Percentiles rank a stretch among this genome's conserved stretches.
phyloP scores from a whole-genome alignment of 2,888 invertebrate genomes.

The Acronicta alni region DNA sequence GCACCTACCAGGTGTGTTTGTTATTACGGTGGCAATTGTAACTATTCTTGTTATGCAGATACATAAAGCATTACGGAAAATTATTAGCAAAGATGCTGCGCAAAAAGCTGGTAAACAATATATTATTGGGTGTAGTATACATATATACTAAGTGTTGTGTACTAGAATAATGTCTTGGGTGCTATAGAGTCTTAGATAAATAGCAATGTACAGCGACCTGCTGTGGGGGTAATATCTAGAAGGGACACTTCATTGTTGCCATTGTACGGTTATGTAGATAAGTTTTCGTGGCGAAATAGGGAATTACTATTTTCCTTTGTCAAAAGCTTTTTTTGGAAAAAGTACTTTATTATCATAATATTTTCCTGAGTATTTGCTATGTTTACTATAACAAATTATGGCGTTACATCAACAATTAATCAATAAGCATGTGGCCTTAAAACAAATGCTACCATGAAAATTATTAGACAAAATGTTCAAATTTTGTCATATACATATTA shows the following conservation, averaged over 20 bases:
- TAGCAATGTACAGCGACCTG: conserved; percentile 43
- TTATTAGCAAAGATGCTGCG: conserved; percentile 69
- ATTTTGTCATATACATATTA: too few relatives aligned
- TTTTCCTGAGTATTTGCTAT: too few relatives aligned
- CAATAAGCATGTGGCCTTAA: too few relatives aligned
- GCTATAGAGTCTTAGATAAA: conserved; percentile 48
- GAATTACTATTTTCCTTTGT: too few relatives aligned
- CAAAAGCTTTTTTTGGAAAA: too few relatives aligned
- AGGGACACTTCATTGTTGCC: conserved; percentile 29
- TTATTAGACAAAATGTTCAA: too few relatives aligned
- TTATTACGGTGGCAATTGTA: conserved; percentile 50
- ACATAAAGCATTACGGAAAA: conserved; percentile 69
- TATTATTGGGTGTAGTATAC: conserved; percentile 61
- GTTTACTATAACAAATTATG: too few relatives aligned
- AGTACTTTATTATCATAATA: too few relatives aligned
- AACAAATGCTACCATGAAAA: too few relatives aligned
- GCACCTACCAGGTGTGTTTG: conserved; percentile 47
- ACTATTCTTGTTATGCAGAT: conserved; percentile 59
- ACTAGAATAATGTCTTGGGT: conserved; percentile 41
- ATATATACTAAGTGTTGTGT: conserved; percentile 60
- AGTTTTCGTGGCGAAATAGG: too few relatives aligned
- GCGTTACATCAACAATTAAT: too few relatives aligned
- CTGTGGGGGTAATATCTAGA: conserved; percentile 41
- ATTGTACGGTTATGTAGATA: not conserved
- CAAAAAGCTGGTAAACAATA: conserved; percentile 74